A percentile compares a stretch with the other conserved stretches of the same genome.
Conservation (phyloP, 2,797 vertebrate species). For the Gymnoscopelus microlampas region DNA sequence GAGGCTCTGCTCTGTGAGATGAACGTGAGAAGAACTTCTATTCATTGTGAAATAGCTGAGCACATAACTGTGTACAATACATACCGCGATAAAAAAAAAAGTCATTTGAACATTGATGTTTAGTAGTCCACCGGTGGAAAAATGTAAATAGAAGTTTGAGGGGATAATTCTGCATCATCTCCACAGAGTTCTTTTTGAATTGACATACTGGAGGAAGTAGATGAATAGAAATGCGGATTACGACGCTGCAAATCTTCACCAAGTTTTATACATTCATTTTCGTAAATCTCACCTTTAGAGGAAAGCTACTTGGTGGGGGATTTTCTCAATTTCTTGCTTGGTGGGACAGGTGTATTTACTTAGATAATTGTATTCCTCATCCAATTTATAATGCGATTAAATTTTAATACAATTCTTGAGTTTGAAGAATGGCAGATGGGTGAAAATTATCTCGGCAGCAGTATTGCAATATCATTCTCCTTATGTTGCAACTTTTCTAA, state of each 20-base stretch:
- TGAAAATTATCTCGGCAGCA: constrained; percentile 72
- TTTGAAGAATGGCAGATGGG: constrained; percentile 73
- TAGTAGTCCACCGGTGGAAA: constrained; percentile 17
- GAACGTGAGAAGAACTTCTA: neutral
- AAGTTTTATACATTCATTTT: constrained; percentile 73
- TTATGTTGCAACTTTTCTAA: constrained; percentile 67
- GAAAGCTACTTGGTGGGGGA: constrained; percentile 73
- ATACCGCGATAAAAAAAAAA: neutral
- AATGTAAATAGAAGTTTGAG: constrained; percentile 47
- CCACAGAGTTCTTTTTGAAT: constrained; percentile 49
- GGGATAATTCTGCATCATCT: constrained; percentile 46
- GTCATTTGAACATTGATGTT: neutral
- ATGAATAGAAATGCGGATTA: constrained; percentile 76
- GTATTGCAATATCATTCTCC: constrained; percentile 71
- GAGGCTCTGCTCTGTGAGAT: neutral
- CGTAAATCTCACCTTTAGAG: constrained; percentile 74
- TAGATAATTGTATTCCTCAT: constrained; percentile 82
- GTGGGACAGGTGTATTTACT: constrained; percentile 84
- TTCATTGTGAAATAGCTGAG: neutral
- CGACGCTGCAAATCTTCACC: constrained; percentile 64
- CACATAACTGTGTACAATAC: neutral
- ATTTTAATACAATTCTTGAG: constrained; percentile 80
- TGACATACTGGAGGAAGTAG: constrained; percentile 54
- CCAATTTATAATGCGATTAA: constrained; percentile 83
- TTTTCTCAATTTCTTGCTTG: constrained; percentile 84